A percentile compares a stretch with the other conserved stretches of the same genome.
Conservation (phyloP, 37 sponge, comb jelly and placozoan genomes). For the Hexactinellida sp. region DNA sequence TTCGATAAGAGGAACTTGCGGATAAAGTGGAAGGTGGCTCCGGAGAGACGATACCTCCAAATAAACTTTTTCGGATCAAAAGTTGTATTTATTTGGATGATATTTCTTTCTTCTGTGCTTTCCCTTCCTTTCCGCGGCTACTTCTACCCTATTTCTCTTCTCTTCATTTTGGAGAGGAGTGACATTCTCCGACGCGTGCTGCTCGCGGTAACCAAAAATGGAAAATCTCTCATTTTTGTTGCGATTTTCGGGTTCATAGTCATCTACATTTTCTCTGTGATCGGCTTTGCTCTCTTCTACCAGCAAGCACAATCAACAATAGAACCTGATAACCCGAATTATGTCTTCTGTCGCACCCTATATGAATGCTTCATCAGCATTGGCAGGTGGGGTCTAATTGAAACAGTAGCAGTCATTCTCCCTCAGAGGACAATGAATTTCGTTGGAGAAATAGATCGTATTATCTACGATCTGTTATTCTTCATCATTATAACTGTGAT, state of each 20-base stretch:
- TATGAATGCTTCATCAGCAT: conserved; percentile 36
- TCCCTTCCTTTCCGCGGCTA: conserved; percentile 52
- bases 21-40: not conserved
- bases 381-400: conserved; percentile 40
- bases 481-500: conserved; percentile 76
- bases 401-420: conserved; percentile 26
- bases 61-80: conserved; percentile 12
- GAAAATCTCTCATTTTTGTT: conserved; percentile 56
- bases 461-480: conserved; percentile 59
- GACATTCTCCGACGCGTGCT: conserved; percentile 68
- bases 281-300: conserved; percentile 47
- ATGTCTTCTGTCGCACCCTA: conserved; percentile 40
- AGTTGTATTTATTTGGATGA: conserved; percentile 15
- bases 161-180: conserved; percentile 55
- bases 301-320: conserved; percentile 22
- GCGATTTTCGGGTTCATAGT: conserved; percentile 40
- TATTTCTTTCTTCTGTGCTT: conserved; percentile 20
- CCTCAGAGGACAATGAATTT: not conserved
- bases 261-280: conserved; percentile 60
- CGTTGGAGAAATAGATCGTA: not conserved
- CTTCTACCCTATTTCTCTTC: conserved; percentile 68
- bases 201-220: conserved; percentile 56
- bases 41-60: not conserved
- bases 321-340: not conserved
- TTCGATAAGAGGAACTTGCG: not conserved